Evolutionary conservation across 2,888 invertebrate genomes (phyloP).

Genomic region (Mythimna loreyi): DNA sequence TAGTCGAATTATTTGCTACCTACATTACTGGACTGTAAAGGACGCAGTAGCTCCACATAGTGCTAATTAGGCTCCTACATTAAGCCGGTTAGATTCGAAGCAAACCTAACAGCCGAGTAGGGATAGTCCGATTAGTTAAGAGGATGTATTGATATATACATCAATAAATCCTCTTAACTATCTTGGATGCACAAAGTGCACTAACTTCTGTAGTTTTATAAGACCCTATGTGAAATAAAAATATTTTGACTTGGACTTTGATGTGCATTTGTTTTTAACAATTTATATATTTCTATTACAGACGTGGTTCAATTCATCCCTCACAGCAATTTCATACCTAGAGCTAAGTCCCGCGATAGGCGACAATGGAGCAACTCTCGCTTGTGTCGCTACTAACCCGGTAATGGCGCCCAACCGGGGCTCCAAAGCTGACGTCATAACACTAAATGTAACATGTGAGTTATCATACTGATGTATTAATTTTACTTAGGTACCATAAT

Average conservation of each 20-base stretch:
- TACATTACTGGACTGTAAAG: too few species aligned
- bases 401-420: constrained; percentile 85
- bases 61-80: too few species aligned
- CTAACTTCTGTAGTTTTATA: too few species aligned
- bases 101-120: too few species aligned
- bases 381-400: constrained; percentile 87
- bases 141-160: too few species aligned
- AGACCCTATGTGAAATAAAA: too few species aligned
- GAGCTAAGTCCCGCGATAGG: constrained; percentile 80
- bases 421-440: constrained; percentile 86
- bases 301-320: constrained; percentile 80
- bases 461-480: constrained; percentile 72
- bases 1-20: too few species aligned
- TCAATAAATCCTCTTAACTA: too few species aligned
- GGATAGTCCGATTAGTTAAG: background rate
- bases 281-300: constrained; percentile 56
- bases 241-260: too few species aligned
- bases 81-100: too few species aligned
- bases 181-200: too few species aligned
- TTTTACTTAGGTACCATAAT: constrained; percentile 54
- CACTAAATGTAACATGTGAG: constrained; percentile 88
- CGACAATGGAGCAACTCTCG: constrained; percentile 85
- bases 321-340: constrained; percentile 81
- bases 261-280: background rate
- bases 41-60: too few species aligned